Evolutionary conservation across 2,888 invertebrate species (phyloP), one percentile per base, ranked within the genome.

Genomic region (Falcaria lacertinaria): DNA sequence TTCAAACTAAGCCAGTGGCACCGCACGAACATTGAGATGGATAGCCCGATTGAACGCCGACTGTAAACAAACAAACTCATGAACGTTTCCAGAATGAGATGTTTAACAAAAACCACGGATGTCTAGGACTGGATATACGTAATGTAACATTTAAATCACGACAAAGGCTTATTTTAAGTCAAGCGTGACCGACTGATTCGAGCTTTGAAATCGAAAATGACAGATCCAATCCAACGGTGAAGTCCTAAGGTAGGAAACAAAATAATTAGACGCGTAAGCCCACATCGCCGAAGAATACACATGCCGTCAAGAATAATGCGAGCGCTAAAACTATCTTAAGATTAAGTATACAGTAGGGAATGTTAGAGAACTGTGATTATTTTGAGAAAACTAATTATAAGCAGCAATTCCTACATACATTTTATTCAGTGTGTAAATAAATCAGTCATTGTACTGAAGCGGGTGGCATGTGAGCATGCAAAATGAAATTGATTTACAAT

Each of bases 121-220:
- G n/a, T 13, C 1, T 22, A 7, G 5, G 14, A 4, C 13, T 36
- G 51, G 53, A 51, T 60, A 59, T 58, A 54, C 67, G 65, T 69
- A n/a, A n/a, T n/a, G n/a, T n/a, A n/a, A 64, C 60, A 62, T 50
- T 61, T 55, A 58, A 69, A 72, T 71, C 70, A 69, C 66, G 64
- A 66, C 42, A 50, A 54, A 42, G 59, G 60, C 64, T 64, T 57
- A 61, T 61, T 69, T 60, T 60, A 60, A 73, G 62, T 65, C 68
- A 63, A 64, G 65, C 67, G 76, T 66, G 67, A 64, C 73, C 65
- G 64, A 79, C 80, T 74, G 75, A 79, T 78, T 79, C 58, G 58
- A n/a, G 57, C 62, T 71, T 59, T 67, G 51, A 64, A 62, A 50
- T 69, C 57, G 60, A 57, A 64, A 63, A 59, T 64, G 67, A 71